Percentiles rank a stretch among this genome's conserved stretches.
phyloP scores from a whole-genome alignment of 2,888 invertebrate genomes.

The Clitarchus hookeri region DNA sequence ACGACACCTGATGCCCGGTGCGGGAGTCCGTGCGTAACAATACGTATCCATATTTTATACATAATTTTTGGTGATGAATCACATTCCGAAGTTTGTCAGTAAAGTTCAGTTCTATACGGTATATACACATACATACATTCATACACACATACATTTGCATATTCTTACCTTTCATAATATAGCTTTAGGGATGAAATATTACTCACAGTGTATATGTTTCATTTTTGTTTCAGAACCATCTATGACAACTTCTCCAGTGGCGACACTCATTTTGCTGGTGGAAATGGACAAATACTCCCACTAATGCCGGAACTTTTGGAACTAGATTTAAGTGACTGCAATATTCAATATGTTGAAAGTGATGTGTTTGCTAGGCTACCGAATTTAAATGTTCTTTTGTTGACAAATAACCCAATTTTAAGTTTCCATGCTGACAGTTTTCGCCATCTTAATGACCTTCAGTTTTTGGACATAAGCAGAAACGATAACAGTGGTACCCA shows the following conservation, averaged over 20 bases:
- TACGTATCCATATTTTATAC: too few relatives aligned
- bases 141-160: too few relatives aligned
- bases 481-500: conserved; percentile 48
- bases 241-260: background rate
- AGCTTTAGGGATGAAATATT: too few relatives aligned
- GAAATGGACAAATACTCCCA: background rate
- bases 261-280: background rate
- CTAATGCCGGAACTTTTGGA: conserved; percentile 56
- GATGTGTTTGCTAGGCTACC: conserved; percentile 57
- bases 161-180: too few relatives aligned
- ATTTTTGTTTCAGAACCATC: background rate
- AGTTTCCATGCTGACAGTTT: conserved; percentile 27
- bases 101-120: too few relatives aligned
- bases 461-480: conserved; percentile 61
- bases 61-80: too few relatives aligned
- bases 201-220: too few relatives aligned
- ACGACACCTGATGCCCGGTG: too few relatives aligned
- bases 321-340: conserved; percentile 63
- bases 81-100: too few relatives aligned
- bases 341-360: conserved; percentile 56
- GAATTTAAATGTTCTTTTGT: conserved; percentile 57
- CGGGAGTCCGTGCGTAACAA: too few relatives aligned
- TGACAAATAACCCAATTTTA: conserved; percentile 60
- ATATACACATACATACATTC: too few relatives aligned
- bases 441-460: conserved; percentile 50